phyloP scores from a whole-genome alignment of 2,797 vertebrate species.

The Semotilus atromaculatus region DNA sequence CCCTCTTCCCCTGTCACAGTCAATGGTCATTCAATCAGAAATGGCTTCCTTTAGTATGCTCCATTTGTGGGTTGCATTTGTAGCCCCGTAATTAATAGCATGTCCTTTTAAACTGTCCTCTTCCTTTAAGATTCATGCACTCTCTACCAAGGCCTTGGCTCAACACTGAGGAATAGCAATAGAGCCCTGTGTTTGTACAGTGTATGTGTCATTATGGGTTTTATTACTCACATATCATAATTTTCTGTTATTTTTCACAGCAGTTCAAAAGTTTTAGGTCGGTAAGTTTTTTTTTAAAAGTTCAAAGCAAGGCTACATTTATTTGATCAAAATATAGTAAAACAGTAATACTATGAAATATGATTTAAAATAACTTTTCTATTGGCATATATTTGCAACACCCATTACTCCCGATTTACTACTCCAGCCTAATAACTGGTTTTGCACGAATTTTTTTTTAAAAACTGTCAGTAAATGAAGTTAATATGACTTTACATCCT shows the following conservation, averaged over 20 bases:
- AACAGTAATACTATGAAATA: not conserved
- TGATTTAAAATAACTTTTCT: not conserved
- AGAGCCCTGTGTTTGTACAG: not conserved
- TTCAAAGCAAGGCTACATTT: not conserved
- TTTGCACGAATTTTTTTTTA: not conserved
- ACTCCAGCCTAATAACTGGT: not conserved
- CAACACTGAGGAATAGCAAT: constrained; percentile 4
- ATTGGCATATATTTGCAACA: not conserved
- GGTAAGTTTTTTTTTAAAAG: no score
- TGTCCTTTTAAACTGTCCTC: constrained; percentile 49
- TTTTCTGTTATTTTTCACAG: not conserved
- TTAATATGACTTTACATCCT: not conserved
- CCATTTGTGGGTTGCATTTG: constrained; percentile 48
- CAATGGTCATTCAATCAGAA: constrained; percentile 62
- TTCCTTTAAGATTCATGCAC: constrained; percentile 51
- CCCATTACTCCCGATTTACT: not conserved
- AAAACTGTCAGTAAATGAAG: not conserved
- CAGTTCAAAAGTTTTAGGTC: not conserved
- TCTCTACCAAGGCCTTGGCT: constrained; percentile 13
- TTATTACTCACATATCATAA: not conserved
- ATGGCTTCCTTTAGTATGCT: constrained; percentile 49
- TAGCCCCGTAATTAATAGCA: constrained; percentile 55
- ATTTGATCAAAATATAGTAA: not conserved
- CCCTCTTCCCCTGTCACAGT: constrained; percentile 46
- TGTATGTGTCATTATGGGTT: not conserved